Base-by-base conservation (phyloP, 2,888 invertebrate species). In the Amphipoea oculea region DNA sequence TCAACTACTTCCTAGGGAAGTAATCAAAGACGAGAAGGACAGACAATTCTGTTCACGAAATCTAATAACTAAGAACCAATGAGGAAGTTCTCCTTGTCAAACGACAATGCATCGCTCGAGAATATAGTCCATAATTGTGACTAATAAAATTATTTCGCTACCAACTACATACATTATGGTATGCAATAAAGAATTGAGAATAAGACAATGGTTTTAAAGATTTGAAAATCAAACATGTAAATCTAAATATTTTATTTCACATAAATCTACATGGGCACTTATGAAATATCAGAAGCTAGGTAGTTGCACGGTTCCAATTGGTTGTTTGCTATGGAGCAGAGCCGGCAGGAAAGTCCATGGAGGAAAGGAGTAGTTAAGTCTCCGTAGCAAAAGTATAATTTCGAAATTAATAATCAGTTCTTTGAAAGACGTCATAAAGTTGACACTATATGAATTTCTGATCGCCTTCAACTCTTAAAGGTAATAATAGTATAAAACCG, bases 401-500 rank as follows among this genome's bases (percentile, higher is more conserved):
- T n/a, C 0, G 2, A 63, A n/a, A 81, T 70, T 36, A 81, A 70
- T 45, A 73, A 62, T 23, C 14, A 62, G 60, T 40, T 17, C 65
- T 12, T 45, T 73, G 45, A 73, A 36, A 60, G 23, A 54, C 57
- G 17, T 48, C 45, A 66, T 72, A 65, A 73, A 70, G 23, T 71
- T 45, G 63, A 67, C 70, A 67, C 17, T 42, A 14, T 36, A 70
- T 81, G 70, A 63, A 85, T 57, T 72, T 84, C 36, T 17, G 65
- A 76, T 71, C 2, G 36, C 54, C 12, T 17, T 54, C 62, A 70
- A 29, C 45, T 63, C 20, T 68, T 7, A 45, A n/a, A 36, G 17
- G 40, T 54, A 68, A 72, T 66, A 48, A 51, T 63, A 63, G 29
- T 76, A 77, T 65, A 66, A 74, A 76, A 74, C 51, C 42, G 40